These are phyloP conservation scores for Candidula unifasciata DNA, from an alignment of 2,888 invertebrate genomes.

Conservation along the genomic window DNA sequence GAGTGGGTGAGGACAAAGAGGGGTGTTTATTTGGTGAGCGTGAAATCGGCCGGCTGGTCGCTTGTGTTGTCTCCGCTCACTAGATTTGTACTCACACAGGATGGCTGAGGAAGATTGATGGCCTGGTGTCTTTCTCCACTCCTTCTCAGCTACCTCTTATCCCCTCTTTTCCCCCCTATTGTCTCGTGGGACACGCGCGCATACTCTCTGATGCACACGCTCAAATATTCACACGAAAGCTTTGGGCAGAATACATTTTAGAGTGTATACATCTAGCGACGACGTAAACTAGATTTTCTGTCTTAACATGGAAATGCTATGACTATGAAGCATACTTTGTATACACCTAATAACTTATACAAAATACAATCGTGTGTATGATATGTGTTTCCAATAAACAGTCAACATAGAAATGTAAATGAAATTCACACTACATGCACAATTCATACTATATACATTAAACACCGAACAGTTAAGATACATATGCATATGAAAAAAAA, in stretches of 20 bases:
- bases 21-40: conserved; percentile 47
- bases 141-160: background rate
- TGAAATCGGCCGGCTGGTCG: conserved; percentile 27
- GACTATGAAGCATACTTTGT: no score
- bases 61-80: conserved; percentile 23
- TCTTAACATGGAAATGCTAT: no score
- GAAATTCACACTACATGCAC: no score
- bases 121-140: background rate
- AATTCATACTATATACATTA: background rate
- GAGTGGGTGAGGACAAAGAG: conserved; percentile 41
- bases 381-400: no score
- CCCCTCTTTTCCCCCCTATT: background rate
- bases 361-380: no score
- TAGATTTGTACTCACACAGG: conserved; percentile 38
- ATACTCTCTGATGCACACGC: background rate
- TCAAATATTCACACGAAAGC: background rate
- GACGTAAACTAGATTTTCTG: no score
- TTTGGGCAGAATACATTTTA: background rate
- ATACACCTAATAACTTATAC: no score
- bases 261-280: no score
- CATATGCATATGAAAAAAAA: no score
- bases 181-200: background rate
- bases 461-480: no score
- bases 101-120: conserved; percentile 44
- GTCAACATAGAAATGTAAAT: no score